Percentiles rank a stretch among this genome's conserved stretches.
phyloP scores from a whole-genome alignment of 1,140 invertebrate genomes.

The Drosophila tani region DNA sequence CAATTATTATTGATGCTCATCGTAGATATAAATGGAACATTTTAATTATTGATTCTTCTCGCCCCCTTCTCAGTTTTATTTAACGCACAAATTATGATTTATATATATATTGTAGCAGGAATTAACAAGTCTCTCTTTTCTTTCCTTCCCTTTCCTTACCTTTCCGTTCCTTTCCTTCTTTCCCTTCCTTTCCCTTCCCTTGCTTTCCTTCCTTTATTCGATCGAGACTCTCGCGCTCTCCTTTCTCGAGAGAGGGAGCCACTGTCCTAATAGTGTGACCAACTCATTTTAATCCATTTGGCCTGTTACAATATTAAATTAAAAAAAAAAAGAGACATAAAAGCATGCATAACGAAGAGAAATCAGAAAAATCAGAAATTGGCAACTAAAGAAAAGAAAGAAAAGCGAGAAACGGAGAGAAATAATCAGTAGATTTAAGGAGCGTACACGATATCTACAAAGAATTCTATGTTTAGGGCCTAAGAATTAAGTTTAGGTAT shows the following conservation, averaged over 20 bases:
- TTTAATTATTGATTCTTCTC: conserved; percentile 25
- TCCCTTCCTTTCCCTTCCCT: too few relatives aligned
- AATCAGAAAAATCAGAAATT: conserved; percentile 13
- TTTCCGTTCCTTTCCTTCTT: too few relatives aligned
- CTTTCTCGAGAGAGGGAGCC: too few relatives aligned
- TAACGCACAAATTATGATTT: conserved; percentile 38
- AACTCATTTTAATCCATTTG: too few relatives aligned
- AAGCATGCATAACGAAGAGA: conserved; percentile 12
- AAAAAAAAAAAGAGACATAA: background rate
- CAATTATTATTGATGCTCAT: conserved; percentile 45
- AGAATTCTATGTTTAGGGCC: conserved; percentile 41
- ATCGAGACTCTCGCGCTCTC: too few relatives aligned
- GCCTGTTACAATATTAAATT: too few relatives aligned
- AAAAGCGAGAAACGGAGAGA: conserved; percentile 5
- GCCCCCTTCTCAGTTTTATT: conserved; percentile 32
- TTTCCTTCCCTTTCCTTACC: too few relatives aligned
- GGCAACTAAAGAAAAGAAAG: conserved; percentile 2
- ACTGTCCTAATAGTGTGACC: too few relatives aligned
- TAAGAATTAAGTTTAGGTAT: conserved; percentile 49
- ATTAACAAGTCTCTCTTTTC: too few relatives aligned
- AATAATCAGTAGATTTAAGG: conserved; percentile 61
- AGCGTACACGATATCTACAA: conserved; percentile 53
- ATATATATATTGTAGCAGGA: background rate
- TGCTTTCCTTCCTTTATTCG: too few relatives aligned
- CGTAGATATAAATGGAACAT: conserved; percentile 35